These are phyloP conservation scores for Pseudoips prasinana DNA, from an alignment of 2,888 invertebrate species.

Conservation along the genomic window DNA sequence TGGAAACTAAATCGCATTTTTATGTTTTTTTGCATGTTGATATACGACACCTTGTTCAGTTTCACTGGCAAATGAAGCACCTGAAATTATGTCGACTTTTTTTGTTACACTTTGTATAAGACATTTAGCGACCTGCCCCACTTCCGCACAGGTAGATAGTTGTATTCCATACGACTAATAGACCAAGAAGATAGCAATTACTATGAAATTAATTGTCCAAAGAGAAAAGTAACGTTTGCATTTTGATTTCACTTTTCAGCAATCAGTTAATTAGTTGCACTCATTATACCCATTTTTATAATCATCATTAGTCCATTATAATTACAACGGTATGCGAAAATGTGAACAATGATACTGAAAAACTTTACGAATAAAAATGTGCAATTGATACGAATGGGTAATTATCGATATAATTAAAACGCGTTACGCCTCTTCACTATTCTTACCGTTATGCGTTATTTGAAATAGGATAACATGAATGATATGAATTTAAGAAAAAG, in stretches of 20 bases:
- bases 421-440: conserved; percentile 21
- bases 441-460: conserved; percentile 14
- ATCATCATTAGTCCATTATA: conserved; percentile 38
- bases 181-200: too few species aligned
- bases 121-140: too few species aligned
- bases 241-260: conserved; percentile 44
- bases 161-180: too few species aligned
- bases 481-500: too few species aligned
- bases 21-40: too few species aligned
- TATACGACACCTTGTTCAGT: too few species aligned
- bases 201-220: conserved; percentile 1
- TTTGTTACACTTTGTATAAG: too few species aligned
- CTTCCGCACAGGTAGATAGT: too few species aligned
- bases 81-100: too few species aligned
- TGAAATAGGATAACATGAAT: too few species aligned
- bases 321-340: conserved; percentile 34
- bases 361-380: conserved; percentile 21
- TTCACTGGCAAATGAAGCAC: too few species aligned
- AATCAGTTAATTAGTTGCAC: conserved; percentile 29
- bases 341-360: conserved; percentile 8
- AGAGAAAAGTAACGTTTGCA: conserved; percentile 14
- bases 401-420: conserved; percentile 31
- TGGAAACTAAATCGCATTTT: too few species aligned
- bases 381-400: conserved; percentile 28
- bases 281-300: conserved; percentile 36